Percentiles rank a stretch among this genome's conserved stretches.
Conservation (phyloP, 2,797 vertebrate genomes). For the Cuculus canorus region DNA sequence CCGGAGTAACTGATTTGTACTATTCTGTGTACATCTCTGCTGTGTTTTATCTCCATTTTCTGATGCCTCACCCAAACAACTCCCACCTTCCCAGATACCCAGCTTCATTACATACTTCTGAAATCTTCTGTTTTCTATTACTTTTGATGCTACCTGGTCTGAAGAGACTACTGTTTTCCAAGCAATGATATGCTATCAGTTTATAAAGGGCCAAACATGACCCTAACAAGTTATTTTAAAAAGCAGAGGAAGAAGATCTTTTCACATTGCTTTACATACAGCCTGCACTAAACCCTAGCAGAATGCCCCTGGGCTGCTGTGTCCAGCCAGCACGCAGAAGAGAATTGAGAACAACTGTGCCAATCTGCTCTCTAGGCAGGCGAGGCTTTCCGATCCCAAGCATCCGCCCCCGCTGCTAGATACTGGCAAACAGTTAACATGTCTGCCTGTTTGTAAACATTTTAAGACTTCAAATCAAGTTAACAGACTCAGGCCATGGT, state of each 20-base stretch:
- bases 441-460: neutral
- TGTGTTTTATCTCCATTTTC: neutral
- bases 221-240: neutral
- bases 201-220: neutral
- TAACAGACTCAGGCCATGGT: neutral
- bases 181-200: neutral
- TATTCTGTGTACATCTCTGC: neutral
- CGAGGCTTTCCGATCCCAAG: neutral
- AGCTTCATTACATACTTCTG: neutral
- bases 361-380: neutral
- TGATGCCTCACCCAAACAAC: neutral
- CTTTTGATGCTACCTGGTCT: neutral
- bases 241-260: neutral
- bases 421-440: neutral
- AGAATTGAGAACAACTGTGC: neutral
- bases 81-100: neutral
- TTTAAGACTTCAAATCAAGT: slow-evolving; percentile 28
- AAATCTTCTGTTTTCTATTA: neutral
- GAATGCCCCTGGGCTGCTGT: neutral
- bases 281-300: neutral
- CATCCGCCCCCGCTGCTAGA: neutral
- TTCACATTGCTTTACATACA: neutral
- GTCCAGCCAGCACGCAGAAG: neutral
- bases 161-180: neutral
- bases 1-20: neutral